These are phyloP conservation scores for Meriones psammophilus DNA, from an alignment of 2,797 vertebrate species.

Conservation along the genomic window DNA sequence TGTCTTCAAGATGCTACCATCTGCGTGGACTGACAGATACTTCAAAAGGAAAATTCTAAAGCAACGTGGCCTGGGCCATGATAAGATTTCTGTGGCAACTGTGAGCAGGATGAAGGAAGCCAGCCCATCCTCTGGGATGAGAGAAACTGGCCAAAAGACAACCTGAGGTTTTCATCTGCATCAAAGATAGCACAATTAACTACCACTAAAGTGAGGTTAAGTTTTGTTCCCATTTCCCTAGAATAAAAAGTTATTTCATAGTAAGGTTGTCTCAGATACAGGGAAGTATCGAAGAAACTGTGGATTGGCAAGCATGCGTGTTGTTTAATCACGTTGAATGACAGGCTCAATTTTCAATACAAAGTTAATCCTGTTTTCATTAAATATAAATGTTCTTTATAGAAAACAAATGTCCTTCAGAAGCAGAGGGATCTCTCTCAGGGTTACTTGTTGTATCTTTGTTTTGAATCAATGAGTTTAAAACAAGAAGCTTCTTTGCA, in stretches of 20 bases:
- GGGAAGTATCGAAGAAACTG: conserved; percentile 68
- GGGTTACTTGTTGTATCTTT: conserved; percentile 74
- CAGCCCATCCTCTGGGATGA: neutral
- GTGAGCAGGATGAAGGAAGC: neutral
- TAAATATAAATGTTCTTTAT: conserved; percentile 81
- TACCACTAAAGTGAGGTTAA: neutral
- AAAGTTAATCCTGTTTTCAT: conserved; percentile 79
- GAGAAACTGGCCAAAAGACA: neutral
- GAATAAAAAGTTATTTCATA: conserved; percentile 27
- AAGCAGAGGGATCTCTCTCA: conserved; percentile 64
- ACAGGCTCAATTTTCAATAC: conserved; percentile 75
- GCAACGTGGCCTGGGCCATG: neutral
- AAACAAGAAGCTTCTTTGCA: conserved; percentile 50
- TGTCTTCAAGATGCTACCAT: conserved; percentile 38
- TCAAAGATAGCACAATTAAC: neutral
- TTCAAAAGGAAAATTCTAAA: conserved; percentile 35
- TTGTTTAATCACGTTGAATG: conserved; percentile 79
- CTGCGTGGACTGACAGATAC: conserved; percentile 28
- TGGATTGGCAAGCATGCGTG: neutral
- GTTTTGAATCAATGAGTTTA: conserved; percentile 66
- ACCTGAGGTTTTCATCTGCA: neutral
- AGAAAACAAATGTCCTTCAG: conserved; percentile 68
- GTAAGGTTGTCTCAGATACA: conserved; percentile 33
- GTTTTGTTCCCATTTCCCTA: conserved; percentile 42
- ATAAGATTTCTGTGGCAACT: conserved; percentile 56